phyloP scores from a whole-genome alignment of 2,888 invertebrate genomes.

The Colletes collaris region DNA sequence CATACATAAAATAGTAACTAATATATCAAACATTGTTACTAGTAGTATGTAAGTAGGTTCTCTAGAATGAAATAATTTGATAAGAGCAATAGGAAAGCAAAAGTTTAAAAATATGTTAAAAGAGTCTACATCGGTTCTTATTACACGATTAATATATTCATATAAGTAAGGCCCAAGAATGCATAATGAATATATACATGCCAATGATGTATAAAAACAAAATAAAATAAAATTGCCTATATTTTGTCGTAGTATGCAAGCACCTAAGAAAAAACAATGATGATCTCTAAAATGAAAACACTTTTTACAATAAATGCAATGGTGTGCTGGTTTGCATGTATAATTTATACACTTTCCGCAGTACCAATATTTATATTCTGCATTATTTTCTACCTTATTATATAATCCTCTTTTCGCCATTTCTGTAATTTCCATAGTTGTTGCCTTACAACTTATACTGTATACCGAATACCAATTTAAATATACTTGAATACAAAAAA shows the following conservation, averaged over 20 bases:
- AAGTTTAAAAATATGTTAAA: slow-evolving; percentile 72
- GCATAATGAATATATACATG: slow-evolving; percentile 72
- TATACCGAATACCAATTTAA: slow-evolving; percentile 77
- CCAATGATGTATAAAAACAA: slow-evolving; percentile 74
- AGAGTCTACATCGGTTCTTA: slow-evolving; percentile 52
- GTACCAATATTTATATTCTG: slow-evolving; percentile 72
- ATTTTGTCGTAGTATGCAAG: slow-evolving; percentile 74
- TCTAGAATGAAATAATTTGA: slow-evolving; percentile 62
- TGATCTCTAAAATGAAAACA: slow-evolving; percentile 77
- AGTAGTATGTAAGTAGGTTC: slow-evolving; percentile 70
- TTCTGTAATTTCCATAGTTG: slow-evolving; percentile 54
- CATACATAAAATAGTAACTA: slow-evolving; percentile 71
- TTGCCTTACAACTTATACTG: slow-evolving; percentile 66
- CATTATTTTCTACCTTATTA: slow-evolving; percentile 11
- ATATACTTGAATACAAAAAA: slow-evolving; percentile 74
- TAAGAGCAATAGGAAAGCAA: slow-evolving; percentile 75
- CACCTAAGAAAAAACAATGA: slow-evolving; percentile 77
- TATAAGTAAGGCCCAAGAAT: slow-evolving; percentile 73
- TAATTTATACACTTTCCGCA: slow-evolving; percentile 74
- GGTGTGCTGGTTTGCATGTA: slow-evolving; percentile 72
- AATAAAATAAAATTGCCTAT: slow-evolving; percentile 78
- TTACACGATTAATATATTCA: slow-evolving; percentile 65
- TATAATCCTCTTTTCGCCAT: slow-evolving; percentile 35
- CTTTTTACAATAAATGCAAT: slow-evolving; percentile 73
- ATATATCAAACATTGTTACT: slow-evolving; percentile 71